These are phyloP conservation scores for Cenopis cana DNA, from an alignment of 2,888 invertebrate genomes.

Conservation along the genomic window DNA sequence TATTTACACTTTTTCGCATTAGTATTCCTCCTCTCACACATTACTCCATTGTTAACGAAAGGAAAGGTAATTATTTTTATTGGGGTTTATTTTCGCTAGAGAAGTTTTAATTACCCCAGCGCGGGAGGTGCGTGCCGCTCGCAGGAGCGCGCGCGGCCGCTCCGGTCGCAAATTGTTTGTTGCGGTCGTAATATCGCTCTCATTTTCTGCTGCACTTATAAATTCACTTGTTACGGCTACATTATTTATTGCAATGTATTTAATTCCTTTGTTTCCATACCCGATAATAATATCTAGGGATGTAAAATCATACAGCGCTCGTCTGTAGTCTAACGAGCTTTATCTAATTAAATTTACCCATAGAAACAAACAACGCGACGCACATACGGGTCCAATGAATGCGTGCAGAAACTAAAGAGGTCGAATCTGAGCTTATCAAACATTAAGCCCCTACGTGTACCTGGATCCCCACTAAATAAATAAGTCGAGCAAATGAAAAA, in stretches of 20 bases:
- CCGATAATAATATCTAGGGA: not conserved
- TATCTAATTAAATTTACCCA: conserved; percentile 34
- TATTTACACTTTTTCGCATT: conserved; percentile 71
- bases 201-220: conserved; percentile 60
- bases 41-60: conserved; percentile 62
- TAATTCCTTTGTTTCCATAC: conserved; percentile 51
- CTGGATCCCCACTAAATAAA: conserved; percentile 78
- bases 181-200: conserved; percentile 70
- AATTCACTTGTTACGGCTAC: conserved; percentile 62
- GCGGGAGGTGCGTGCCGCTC: conserved; percentile 61
- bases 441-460: conserved; percentile 74
- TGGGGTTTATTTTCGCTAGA: conserved; percentile 74
- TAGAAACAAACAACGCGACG: conserved; percentile 52
- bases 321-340: conserved; percentile 29
- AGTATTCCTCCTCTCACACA: conserved; percentile 65
- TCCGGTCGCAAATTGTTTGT: conserved; percentile 69
- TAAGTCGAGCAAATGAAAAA: conserved; percentile 81
- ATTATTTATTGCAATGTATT: conserved; percentile 62
- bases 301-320: not conserved
- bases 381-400: conserved; percentile 66
- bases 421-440: conserved; percentile 80
- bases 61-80: conserved; percentile 73
- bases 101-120: conserved; percentile 74
- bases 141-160: conserved; percentile 57
- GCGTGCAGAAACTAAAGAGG: conserved; percentile 73